Base-by-base conservation (phyloP, 2,888 invertebrate species). In the Nephrotoma appendiculata region DNA sequence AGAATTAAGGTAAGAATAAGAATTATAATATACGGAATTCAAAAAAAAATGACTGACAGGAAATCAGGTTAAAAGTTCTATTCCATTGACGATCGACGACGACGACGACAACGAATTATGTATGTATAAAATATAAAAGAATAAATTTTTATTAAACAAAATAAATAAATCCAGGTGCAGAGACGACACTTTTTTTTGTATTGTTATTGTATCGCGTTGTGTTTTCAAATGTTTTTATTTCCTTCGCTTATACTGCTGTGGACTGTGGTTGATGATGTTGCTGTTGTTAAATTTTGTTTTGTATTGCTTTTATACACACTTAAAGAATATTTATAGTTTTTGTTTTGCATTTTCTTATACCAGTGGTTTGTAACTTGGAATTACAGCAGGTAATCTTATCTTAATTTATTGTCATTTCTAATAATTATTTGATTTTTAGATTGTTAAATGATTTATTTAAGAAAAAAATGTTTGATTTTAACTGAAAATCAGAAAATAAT, bases 41-140 rank as follows among this genome's bases (percentile, higher is more conserved):
- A 45, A 19, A 85, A 85, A 71, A 71, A 71, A n/a, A 85, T 19
- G 42, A 19, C 19, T 44, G 42, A 85, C 85, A 85, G 85, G 85
- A 85, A 85, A 85, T 85, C 43, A 44, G 85, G 85, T 85, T 85
- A 85, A 85, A 85, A 85, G 85, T 42, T 85, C 15, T 71, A 11
- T 6, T 44, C 44, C 85, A 85, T 85, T 15, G 85, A 85, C 52
- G 15, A 52, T 31, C 71, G 31, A 71, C 71, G 71, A 71, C 71
- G 31, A 71, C 71, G 44, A 44, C 11, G 11, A 1, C 6, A 71
- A 71, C 71, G 71, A 31, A 71, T 71, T 71, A 71, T 71, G 31
- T 31, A 31, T 31, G 19, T 19, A 31, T 2, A 31, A 31, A 31
- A 31, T 31, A 71, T 71, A 71, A 71, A 71, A 71, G 71, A 71